These are phyloP conservation scores for Mus pahari DNA, from an alignment of 2,113 vertebrate species.

Conservation along the genomic window DNA sequence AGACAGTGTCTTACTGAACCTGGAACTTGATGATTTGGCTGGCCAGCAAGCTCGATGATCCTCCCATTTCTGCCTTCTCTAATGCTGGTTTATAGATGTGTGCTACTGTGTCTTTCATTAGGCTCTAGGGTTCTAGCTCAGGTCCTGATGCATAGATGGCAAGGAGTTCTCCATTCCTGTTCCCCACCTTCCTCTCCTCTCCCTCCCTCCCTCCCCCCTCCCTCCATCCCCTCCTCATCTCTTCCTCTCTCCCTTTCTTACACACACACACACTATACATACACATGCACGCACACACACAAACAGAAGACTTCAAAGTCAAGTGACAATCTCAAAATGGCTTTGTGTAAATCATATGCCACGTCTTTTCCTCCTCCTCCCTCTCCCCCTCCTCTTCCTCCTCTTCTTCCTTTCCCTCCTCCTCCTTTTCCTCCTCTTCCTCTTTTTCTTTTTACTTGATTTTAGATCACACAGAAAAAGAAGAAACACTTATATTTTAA, in stretches of 20 bases:
- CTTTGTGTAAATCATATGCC: background rate
- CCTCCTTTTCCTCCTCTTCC: background rate
- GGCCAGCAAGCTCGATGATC: background rate
- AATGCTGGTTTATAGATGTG: background rate
- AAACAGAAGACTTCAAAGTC: background rate
- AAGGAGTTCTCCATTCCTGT: too few species aligned
- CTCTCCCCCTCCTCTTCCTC: too few species aligned
- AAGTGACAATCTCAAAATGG: background rate
- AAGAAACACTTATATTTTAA: background rate
- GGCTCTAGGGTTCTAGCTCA: background rate
- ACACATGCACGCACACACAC: background rate
- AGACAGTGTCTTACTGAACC: background rate
- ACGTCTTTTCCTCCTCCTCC: background rate
- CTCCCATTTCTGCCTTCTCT: background rate
- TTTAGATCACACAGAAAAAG: conserved; percentile 16
- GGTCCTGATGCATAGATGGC: background rate
- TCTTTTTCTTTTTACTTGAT: background rate
- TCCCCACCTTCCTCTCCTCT: too few species aligned
- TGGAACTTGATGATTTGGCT: background rate
- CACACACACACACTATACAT: background rate
- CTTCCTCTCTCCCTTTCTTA: too few species aligned
- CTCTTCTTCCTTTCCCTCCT: too few species aligned
- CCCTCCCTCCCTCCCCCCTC: too few species aligned
- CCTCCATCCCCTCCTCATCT: too few species aligned
- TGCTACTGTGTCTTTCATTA: background rate